Evolutionary conservation across 2,888 invertebrate genomes (phyloP).

Genomic region (Macroteleia sp.): DNA sequence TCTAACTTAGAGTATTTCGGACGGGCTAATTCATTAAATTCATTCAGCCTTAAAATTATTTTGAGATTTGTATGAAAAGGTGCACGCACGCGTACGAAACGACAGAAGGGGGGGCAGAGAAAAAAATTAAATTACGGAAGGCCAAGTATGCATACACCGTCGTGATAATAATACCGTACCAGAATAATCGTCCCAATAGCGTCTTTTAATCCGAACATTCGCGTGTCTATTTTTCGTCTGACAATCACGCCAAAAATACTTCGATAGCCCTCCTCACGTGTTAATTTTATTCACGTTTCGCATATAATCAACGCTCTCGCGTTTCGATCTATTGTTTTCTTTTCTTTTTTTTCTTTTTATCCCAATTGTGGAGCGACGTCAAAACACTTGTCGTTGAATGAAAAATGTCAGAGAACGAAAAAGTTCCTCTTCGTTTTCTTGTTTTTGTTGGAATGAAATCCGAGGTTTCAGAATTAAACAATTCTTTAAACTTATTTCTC

Average conservation of each 20-base stretch:
- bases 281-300: constrained; percentile 78
- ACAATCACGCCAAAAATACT: constrained; percentile 83
- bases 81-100: constrained; percentile 17
- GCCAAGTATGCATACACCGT: constrained; percentile 56
- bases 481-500: too few species aligned
- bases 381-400: too few species aligned
- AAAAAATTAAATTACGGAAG: constrained; percentile 69
- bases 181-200: constrained; percentile 75
- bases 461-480: too few species aligned
- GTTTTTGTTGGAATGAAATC: too few species aligned
- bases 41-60: constrained; percentile 55
- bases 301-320: constrained; percentile 78
- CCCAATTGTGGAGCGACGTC: too few species aligned
- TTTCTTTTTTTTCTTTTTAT: too few species aligned
- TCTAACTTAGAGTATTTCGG: constrained; percentile 19
- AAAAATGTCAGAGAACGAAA: too few species aligned
- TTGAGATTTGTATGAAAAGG: constrained; percentile 41
- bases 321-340: too few species aligned
- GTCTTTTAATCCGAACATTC: constrained; percentile 80
- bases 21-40: constrained; percentile 32
- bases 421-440: too few species aligned
- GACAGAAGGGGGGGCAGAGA: neutral
- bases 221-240: constrained; percentile 82
- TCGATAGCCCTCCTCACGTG: constrained; percentile 75
- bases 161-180: constrained; percentile 70